A percentile compares a stretch with the other conserved stretches of the same genome.
Conservation (phyloP, 2,888 invertebrate species). For the Lathronympha strigana region DNA sequence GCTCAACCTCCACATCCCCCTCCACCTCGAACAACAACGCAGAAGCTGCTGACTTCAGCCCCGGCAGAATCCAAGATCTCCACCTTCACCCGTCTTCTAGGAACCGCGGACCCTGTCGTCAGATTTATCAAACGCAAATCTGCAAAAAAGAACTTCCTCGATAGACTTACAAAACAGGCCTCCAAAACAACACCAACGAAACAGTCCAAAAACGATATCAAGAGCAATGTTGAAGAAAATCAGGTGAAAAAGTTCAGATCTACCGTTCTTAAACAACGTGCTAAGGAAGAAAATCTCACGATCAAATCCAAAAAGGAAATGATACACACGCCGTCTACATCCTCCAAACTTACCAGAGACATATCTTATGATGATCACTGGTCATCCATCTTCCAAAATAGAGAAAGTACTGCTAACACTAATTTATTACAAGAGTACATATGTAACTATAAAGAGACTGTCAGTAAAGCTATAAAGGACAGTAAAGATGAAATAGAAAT, state of each 20-base stretch:
- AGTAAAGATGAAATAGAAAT: background rate
- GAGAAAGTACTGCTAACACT: slow-evolving; percentile 34
- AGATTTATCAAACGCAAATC: slow-evolving; percentile 7
- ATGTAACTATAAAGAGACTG: background rate
- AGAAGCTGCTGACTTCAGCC: slow-evolving; percentile 59
- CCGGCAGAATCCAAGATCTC: slow-evolving; percentile 62
- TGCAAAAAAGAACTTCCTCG: background rate
- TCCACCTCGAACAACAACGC: slow-evolving; percentile 52
- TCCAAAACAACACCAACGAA: slow-evolving; percentile 36
- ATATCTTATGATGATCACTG: slow-evolving; percentile 5
- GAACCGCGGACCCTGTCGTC: slow-evolving; percentile 35
- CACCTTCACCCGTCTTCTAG: slow-evolving; percentile 59
- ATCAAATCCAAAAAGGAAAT: slow-evolving; percentile 59
- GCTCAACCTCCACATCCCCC: slow-evolving; percentile 52
- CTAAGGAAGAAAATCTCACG: slow-evolving; percentile 51
- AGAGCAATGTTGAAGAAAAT: slow-evolving; percentile 43
- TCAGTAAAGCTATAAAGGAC: background rate
- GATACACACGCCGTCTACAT: slow-evolving; percentile 56
- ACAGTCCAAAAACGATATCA: slow-evolving; percentile 28
- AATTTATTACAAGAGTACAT: slow-evolving; percentile 3
- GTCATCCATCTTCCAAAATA: slow-evolving; percentile 20
- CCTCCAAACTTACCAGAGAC: slow-evolving; percentile 49
- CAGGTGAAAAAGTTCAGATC: slow-evolving; percentile 48
- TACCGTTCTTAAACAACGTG: background rate
- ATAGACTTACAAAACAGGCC: background rate